Percentiles rank a stretch among this genome's conserved stretches.
These are phyloP conservation scores for Lipophrys pholis DNA, from an alignment of 2,113 vertebrate species.

Conservation along the genomic window DNA sequence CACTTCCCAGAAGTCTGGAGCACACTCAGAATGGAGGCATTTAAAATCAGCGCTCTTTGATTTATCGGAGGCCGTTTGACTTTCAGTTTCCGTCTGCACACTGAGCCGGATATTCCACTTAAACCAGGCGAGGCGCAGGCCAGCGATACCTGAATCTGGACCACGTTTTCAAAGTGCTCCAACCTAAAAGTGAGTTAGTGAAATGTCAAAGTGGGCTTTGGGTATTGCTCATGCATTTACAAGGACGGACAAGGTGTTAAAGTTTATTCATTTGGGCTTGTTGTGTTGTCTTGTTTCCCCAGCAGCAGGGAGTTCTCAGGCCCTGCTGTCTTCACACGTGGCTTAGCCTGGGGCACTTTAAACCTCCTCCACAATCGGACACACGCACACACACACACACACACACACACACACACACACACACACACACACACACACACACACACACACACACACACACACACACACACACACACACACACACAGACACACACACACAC, in stretches of 20 bases:
- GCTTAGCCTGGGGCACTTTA: slow-evolving; percentile 65
- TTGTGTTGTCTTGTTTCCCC: slow-evolving; percentile 69
- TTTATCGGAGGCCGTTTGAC: too few relatives aligned
- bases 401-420: slow-evolving; percentile 25
- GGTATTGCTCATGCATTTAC: slow-evolving; percentile 60
- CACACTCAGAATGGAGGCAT: too few relatives aligned
- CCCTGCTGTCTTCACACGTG: slow-evolving; percentile 64
- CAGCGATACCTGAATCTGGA: slow-evolving; percentile 6
- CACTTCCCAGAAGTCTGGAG: too few relatives aligned
- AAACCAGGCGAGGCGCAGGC: too few relatives aligned
- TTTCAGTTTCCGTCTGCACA: too few relatives aligned
- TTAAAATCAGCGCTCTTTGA: too few relatives aligned
- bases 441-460: too few relatives aligned
- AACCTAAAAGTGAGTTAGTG: slow-evolving; percentile 43
- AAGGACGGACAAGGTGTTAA: slow-evolving; percentile 65
- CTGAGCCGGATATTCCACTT: too few relatives aligned
- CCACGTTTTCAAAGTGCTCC: slow-evolving; percentile 28
- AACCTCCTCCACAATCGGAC: slow-evolving; percentile 39
- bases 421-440: slow-evolving; percentile 23
- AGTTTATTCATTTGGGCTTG: slow-evolving; percentile 71
- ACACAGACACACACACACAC: slow-evolving; percentile 27
- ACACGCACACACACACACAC: slow-evolving; percentile 36
- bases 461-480: slow-evolving; percentile 36
- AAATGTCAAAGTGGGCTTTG: slow-evolving; percentile 60
- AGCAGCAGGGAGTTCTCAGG: slow-evolving; percentile 63